phyloP scores from a whole-genome alignment of 2,797 vertebrate genomes.

The Chaunax sp. region DNA sequence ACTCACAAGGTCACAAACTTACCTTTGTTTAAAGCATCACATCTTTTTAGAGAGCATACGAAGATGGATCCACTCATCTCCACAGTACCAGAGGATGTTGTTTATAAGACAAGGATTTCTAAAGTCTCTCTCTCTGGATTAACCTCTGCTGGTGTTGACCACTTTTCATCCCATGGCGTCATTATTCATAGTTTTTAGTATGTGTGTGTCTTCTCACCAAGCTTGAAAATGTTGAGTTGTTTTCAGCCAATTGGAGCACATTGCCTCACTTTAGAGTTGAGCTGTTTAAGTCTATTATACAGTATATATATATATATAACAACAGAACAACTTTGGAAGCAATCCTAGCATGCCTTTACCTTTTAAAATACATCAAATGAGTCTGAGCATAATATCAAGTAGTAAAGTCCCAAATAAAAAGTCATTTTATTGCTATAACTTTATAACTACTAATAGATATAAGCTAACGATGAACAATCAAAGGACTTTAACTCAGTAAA shows the following conservation, averaged over 20 bases:
- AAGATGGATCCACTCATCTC: conserved; percentile 40
- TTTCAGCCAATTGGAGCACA: conserved; percentile 7
- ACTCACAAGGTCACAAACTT: conserved; percentile 20
- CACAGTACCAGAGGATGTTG: conserved; percentile 22
- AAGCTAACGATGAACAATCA: neutral
- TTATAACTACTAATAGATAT: neutral
- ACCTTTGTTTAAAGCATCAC: conserved; percentile 51
- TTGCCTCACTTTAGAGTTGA: conserved; percentile 15
- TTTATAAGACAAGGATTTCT: conserved; percentile 53
- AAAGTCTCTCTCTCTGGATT: conserved; percentile 51
- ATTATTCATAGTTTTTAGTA: conserved; percentile 19
- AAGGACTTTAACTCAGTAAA: neutral
- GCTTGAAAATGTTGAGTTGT: neutral
- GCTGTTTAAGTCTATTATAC: conserved; percentile 30
- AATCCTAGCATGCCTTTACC: too few species aligned
- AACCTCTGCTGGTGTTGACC: conserved; percentile 41
- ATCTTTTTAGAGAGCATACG: conserved; percentile 45
- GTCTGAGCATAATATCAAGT: neutral
- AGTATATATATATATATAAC: too few species aligned
- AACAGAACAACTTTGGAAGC: too few species aligned
- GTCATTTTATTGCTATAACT: neutral
- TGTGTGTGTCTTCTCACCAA: neutral
- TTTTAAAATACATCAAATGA: conserved; percentile 3
- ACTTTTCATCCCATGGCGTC: conserved; percentile 23
- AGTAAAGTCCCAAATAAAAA: neutral